Conservation (phyloP, 2,113 vertebrate genomes). For the Neoarius graeffei region DNA sequence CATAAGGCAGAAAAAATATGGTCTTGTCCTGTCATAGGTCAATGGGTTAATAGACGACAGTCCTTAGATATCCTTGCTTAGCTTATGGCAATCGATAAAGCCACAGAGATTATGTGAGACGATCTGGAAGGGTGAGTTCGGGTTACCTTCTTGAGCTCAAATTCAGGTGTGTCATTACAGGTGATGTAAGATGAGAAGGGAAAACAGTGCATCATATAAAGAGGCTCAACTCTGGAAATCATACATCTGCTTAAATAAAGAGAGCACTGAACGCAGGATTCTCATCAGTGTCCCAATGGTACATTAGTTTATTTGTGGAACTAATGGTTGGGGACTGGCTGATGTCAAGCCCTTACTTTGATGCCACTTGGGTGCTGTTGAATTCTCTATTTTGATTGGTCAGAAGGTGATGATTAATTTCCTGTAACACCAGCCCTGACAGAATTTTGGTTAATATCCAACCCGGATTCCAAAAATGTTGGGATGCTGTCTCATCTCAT, state of each 20-base stretch:
- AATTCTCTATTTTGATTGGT: not conserved
- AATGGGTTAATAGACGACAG: not conserved
- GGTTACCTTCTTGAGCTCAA: conserved; percentile 38
- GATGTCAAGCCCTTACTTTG: not conserved
- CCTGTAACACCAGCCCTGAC: not conserved
- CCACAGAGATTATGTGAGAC: not conserved
- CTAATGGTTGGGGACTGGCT: not conserved
- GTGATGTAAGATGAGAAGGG: conserved; percentile 37
- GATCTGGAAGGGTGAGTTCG: conserved; percentile 38
- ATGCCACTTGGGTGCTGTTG: not conserved
- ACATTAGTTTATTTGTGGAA: not conserved
- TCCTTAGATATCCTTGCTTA: conserved; percentile 15
- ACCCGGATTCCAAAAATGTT: no score
- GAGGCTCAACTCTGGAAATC: conserved; percentile 43
- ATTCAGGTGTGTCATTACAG: conserved; percentile 52
- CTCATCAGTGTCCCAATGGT: not conserved
- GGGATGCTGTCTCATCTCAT: no score
- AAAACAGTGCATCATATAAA: conserved; percentile 40
- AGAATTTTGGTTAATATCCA: not conserved
- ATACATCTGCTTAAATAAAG: conserved; percentile 31
- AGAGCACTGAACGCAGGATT: conserved; percentile 18
- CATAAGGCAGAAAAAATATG: not conserved
- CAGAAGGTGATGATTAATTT: not conserved
- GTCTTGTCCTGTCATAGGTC: not conserved
- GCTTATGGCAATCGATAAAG: conserved; percentile 16